These are phyloP conservation scores for Chironomus tentans DNA, from an alignment of 2,888 invertebrate species.

Conservation along the genomic window DNA sequence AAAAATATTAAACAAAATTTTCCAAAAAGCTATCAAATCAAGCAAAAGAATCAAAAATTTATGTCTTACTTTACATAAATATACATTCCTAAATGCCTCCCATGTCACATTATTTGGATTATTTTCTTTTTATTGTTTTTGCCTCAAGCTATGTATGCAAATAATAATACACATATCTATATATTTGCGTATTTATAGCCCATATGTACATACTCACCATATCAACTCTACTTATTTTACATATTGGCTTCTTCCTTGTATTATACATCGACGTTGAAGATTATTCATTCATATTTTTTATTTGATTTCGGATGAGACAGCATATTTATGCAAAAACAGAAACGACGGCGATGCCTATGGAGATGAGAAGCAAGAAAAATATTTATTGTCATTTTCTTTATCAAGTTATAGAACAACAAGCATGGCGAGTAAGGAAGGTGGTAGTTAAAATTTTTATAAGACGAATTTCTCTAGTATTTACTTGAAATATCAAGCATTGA, in stretches of 20 bases:
- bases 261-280: background rate
- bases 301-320: conserved; percentile 13
- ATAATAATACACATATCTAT: background rate
- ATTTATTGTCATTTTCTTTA: too few species aligned
- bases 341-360: too few species aligned
- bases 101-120: too few species aligned
- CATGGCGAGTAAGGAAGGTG: too few species aligned
- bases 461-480: too few species aligned
- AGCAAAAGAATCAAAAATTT: too few species aligned
- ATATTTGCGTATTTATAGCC: background rate
- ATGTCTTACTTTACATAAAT: background rate
- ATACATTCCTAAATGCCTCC: background rate
- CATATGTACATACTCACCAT: background rate
- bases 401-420: too few species aligned
- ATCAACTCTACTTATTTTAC: background rate
- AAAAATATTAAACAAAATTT: too few species aligned
- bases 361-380: too few species aligned
- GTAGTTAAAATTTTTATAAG: too few species aligned
- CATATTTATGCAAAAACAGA: background rate
- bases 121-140: background rate
- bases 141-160: background rate
- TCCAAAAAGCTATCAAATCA: too few species aligned
- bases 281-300: conserved; percentile 6
- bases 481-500: too few species aligned
- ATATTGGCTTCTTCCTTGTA: background rate